phyloP scores from a whole-genome alignment of 2,888 invertebrate species.

The Tanypteryx hageni region DNA sequence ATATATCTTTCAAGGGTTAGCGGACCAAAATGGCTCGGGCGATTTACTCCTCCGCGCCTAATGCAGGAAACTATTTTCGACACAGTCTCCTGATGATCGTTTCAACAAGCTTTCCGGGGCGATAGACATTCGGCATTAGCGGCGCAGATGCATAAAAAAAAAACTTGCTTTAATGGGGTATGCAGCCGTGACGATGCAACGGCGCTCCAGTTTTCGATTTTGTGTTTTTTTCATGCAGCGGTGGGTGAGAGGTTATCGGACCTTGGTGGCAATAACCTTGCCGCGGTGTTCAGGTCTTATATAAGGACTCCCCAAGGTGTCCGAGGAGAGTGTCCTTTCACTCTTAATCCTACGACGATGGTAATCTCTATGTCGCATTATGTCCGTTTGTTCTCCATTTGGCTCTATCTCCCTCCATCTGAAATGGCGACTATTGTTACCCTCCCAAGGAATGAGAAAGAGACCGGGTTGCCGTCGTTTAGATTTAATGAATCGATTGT shows the following conservation, averaged over 20 bases:
- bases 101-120: neutral
- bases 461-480: neutral
- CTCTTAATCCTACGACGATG: neutral
- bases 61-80: constrained; percentile 27
- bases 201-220: too few species aligned
- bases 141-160: neutral
- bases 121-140: neutral
- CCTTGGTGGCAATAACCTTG: constrained; percentile 32
- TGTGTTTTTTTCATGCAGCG: too few species aligned
- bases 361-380: neutral
- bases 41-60: neutral
- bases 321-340: neutral
- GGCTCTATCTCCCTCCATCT: neutral
- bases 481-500: neutral
- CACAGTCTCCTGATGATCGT: neutral
- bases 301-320: neutral
- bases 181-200: too few species aligned
- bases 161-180: too few species aligned
- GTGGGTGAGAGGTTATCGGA: neutral
- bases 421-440: neutral
- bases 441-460: neutral
- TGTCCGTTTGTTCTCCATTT: neutral
- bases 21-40: neutral
- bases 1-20: neutral
- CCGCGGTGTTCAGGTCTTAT: neutral